phyloP scores from a whole-genome alignment of 2,113 vertebrate species.

The Todiramphus saurophagus region DNA sequence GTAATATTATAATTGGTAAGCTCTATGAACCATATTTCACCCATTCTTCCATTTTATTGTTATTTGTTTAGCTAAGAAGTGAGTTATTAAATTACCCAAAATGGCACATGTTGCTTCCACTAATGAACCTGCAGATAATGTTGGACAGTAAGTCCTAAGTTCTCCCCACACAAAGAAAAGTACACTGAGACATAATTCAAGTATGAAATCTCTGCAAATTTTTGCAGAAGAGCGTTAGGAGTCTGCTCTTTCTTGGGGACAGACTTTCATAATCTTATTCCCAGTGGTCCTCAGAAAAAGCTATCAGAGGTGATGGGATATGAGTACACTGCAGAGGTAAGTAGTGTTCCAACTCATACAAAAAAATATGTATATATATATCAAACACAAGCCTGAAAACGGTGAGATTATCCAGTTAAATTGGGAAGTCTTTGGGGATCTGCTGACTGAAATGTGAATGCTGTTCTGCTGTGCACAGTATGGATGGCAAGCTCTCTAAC shows the following conservation, averaged over 20 bases:
- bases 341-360: not conserved
- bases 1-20: not conserved
- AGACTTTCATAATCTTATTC: not conserved
- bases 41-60: not conserved
- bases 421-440: not conserved
- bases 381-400: not conserved
- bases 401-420: not conserved
- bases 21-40: not conserved
- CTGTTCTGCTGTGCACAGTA: not conserved
- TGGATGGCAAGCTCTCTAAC: not conserved
- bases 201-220: not conserved
- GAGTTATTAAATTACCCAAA: not conserved
- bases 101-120: not conserved
- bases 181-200: not conserved
- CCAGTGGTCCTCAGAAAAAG: not conserved
- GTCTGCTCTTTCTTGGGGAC: not conserved
- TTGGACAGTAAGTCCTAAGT: not conserved
- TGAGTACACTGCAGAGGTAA: not conserved
- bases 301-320: not conserved
- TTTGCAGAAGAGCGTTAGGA: not conserved
- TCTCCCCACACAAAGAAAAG: not conserved
- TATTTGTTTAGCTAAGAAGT: too few species aligned
- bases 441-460: not conserved
- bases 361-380: not conserved
- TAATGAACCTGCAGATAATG: rapidly evolving